A percentile compares a stretch with the other conserved stretches of the same genome.
phyloP scores from a whole-genome alignment of 1,140 invertebrate species.

The Riptortus pedestris region DNA sequence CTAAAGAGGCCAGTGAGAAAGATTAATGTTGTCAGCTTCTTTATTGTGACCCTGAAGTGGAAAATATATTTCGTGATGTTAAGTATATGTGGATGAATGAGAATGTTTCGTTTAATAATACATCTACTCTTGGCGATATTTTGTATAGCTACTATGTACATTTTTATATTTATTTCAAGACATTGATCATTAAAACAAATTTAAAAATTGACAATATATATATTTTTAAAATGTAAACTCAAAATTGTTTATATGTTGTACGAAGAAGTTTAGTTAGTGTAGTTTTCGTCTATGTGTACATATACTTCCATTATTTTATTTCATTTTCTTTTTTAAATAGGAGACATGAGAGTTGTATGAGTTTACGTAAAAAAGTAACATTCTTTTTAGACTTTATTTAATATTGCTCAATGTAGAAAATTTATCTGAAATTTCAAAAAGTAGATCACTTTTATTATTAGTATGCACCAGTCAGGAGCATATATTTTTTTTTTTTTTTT shows the following conservation, averaged over 20 bases:
- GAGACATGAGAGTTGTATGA: no score
- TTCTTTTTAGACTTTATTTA: no score
- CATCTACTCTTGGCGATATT: slow-evolving; percentile 1
- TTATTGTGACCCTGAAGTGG: neutral
- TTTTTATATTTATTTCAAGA: slow-evolving; percentile 4
- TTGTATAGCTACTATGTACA: slow-evolving; percentile 18
- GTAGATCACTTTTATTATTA: no score
- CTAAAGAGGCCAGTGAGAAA: neutral
- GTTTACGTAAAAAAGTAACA: no score
- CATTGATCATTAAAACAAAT: neutral
- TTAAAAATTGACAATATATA: slow-evolving; percentile 11
- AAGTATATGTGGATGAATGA: no score
- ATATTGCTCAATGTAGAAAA: no score
- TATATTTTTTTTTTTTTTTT: no score
- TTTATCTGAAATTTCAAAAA: no score
- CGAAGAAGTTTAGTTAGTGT: neutral
- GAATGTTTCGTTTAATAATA: neutral
- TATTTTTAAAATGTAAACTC: slow-evolving; percentile 6
- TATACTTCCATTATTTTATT: neutral
- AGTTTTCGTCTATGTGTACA: neutral
- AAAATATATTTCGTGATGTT: no score
- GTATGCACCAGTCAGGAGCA: no score
- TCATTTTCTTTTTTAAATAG: neutral
- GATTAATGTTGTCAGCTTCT: neutral
- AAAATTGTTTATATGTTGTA: neutral